Percentiles rank a stretch among this genome's conserved stretches.
Conservation (phyloP, 2,888 invertebrate species). For the Tachystola acroxantha region DNA sequence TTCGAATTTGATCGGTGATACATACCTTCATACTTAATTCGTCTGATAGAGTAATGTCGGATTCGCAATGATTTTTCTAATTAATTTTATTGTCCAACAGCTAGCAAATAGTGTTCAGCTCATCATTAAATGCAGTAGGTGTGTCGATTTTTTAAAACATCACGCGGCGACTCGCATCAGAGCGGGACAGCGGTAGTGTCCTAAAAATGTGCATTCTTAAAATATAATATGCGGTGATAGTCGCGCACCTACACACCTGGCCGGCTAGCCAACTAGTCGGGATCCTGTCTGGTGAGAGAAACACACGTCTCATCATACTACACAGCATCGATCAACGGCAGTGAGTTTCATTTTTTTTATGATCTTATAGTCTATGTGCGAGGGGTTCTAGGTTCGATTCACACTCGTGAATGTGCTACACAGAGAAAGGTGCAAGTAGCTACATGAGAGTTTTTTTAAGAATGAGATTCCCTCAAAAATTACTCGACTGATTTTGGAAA, state of each 20-base stretch:
- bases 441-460: too few relatives aligned
- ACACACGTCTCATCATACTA: constrained; percentile 27
- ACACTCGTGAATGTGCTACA: too few relatives aligned
- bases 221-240: constrained; percentile 62
- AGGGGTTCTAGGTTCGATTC: background rate
- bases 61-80: too few relatives aligned
- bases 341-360: background rate
- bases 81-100: too few relatives aligned
- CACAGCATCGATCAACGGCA: background rate
- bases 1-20: too few relatives aligned
- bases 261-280: constrained; percentile 46
- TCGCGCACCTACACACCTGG: constrained; percentile 56
- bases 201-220: constrained; percentile 53
- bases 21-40: too few relatives aligned
- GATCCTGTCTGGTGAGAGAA: constrained; percentile 41
- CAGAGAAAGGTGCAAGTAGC: too few relatives aligned
- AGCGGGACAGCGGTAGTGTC: constrained; percentile 35
- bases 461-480: too few relatives aligned
- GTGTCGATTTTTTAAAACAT: constrained; percentile 17
- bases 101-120: too few relatives aligned
- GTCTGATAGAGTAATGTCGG: too few relatives aligned
- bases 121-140: constrained; percentile 13
- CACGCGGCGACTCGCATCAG: constrained; percentile 22
- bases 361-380: background rate
- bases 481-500: too few relatives aligned